Base-by-base conservation (phyloP, 2,888 invertebrate genomes). In the Hypercompe scribonia region DNA sequence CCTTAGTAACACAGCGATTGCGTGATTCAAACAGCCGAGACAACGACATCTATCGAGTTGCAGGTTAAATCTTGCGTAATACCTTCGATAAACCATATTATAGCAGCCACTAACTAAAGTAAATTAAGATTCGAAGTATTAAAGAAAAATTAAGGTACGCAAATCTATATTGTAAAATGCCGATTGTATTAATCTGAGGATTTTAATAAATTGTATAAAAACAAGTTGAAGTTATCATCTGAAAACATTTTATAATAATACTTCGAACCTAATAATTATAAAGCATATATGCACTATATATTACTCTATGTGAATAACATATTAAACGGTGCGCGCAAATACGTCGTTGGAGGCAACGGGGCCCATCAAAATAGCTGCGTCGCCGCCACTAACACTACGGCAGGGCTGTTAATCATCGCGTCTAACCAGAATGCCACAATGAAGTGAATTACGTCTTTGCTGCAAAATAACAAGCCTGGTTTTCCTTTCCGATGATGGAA, bases 221-320 rank as follows among this genome's bases (percentile, higher is more conserved):
- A 50, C 33, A 24, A 67, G 24, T 46, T 66, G 39, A 46, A 33
- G 46, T 46, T 66, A 21, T 67, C 13, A 18, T 46, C 11, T 28
- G 1, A n/a, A 69, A 61, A 69, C n/a, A 61, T 69, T 76, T 69
- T 24, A n/a, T n/a, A n/a, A n/a, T n/a, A 72, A 24, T n/a, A 73
- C 68, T 82, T 68, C 8, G 1, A 21, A 68, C 28, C 42, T 4
- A 1, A 39, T 39, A 39, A 13, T 42, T 42, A 10, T 4, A 36
- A 7, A 7, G 5, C 36, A 39, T 28, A n/a, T 21, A 39, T 64
- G 61, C 63, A 82, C 82, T 81, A 78, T 84, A 61, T 31, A 31
- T 31, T 77, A 74, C 81, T 76, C 72, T 71, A 70, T 81, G 78
- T 79, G 85, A 86, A 83, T 81, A 72, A 79, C 78, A 86, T 84